Percentiles rank a stretch among this genome's conserved stretches.
These are phyloP conservation scores for Vandiemenella viatica DNA, from an alignment of 2,888 invertebrate genomes.

Conservation along the genomic window DNA sequence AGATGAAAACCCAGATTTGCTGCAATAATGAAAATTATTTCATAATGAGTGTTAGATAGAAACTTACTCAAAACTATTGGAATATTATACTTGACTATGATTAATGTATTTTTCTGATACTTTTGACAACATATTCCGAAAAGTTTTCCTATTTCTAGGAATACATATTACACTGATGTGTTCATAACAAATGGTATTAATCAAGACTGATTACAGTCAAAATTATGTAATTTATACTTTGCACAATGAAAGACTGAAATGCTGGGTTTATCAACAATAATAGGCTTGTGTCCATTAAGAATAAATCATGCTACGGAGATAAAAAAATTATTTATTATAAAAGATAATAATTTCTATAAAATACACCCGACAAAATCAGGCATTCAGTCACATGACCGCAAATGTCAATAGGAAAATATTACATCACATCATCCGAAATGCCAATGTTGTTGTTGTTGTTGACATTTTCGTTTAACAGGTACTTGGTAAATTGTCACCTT, in stretches of 20 bases:
- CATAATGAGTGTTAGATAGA: background rate
- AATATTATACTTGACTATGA: background rate
- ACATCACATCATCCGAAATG: too few relatives aligned
- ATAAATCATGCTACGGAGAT: too few relatives aligned
- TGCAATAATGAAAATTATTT: slow-evolving; percentile 5
- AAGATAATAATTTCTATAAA: too few relatives aligned
- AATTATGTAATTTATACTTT: background rate
- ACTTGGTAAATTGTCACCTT: too few relatives aligned
- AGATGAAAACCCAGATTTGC: slow-evolving; percentile 25
- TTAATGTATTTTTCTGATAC: background rate
- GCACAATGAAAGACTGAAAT: background rate
- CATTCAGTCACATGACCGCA: too few relatives aligned
- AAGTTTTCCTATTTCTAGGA: background rate
- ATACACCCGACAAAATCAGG: too few relatives aligned
- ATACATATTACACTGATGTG: background rate
- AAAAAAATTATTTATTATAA: too few relatives aligned
- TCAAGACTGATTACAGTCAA: background rate
- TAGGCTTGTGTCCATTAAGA: too few relatives aligned
- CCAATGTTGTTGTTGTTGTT: too few relatives aligned
- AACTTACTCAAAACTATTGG: background rate
- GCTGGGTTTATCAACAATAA: background rate
- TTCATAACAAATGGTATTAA: background rate
- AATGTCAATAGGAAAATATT: too few relatives aligned
- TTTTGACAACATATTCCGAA: background rate
- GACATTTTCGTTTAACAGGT: too few relatives aligned